These are phyloP conservation scores for Carassius gibelio DNA, from an alignment of 2,113 vertebrate species.

Conservation along the genomic window DNA sequence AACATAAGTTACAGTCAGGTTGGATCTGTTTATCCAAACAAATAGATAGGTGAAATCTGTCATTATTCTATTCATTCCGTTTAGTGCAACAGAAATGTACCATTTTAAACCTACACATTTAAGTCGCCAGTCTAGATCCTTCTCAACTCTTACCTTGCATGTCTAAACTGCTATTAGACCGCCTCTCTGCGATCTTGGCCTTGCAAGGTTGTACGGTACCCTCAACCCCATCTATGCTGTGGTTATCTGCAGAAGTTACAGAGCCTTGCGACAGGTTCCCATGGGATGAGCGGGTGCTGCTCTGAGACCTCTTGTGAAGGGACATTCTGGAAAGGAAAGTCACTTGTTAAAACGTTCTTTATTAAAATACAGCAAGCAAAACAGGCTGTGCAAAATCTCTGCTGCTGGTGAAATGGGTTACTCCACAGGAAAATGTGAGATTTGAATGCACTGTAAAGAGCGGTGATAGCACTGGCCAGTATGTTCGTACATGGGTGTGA, in stretches of 20 bases:
- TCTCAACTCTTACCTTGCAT: slow-evolving; percentile 76
- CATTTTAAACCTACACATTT: neutral
- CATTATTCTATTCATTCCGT: neutral
- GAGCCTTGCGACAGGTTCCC: slow-evolving; percentile 85
- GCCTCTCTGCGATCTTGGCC: slow-evolving; percentile 78
- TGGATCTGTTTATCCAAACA: neutral
- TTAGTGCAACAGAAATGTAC: neutral
- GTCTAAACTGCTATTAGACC: slow-evolving; percentile 84
- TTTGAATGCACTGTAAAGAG: neutral
- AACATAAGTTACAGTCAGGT: neutral
- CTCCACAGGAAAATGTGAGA: neutral
- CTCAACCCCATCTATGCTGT: slow-evolving; percentile 81
- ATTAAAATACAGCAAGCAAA: neutral
- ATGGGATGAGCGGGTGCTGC: slow-evolving; percentile 80
- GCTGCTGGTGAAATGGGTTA: neutral
- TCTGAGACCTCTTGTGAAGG: slow-evolving; percentile 77
- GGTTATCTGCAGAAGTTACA: slow-evolving; percentile 78
- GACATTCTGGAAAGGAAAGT: slow-evolving; percentile 72
- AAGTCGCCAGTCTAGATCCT: neutral
- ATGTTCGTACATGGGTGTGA: slow-evolving; percentile 6
- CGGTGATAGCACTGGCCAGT: slow-evolving; percentile 1
- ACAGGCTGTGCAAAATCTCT: neutral
- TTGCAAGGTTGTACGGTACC: slow-evolving; percentile 69
- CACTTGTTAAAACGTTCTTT: neutral
- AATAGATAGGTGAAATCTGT: neutral